Evolutionary conservation across 2,797 vertebrate genomes (phyloP).

Genomic region (Ptychobarbus kaznakovi): DNA sequence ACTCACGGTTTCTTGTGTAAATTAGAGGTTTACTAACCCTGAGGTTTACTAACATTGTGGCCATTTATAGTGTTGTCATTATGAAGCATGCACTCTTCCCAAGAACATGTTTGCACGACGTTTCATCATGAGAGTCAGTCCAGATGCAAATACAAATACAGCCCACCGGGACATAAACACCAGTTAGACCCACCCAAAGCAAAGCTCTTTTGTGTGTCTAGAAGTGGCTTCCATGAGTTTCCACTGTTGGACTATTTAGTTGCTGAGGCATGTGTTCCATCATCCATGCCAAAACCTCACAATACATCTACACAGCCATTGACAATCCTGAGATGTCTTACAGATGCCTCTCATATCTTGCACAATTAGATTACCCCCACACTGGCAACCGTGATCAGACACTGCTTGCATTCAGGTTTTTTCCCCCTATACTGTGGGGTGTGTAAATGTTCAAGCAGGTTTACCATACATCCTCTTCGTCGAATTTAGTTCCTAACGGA

Average conservation of each 20-base stretch:
- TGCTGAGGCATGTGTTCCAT: conserved; percentile 16
- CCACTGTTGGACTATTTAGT: conserved; percentile 4
- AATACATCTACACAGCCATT: conserved; percentile 41
- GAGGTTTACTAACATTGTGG: background rate
- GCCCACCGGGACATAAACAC: background rate
- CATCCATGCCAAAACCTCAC: conserved; percentile 34
- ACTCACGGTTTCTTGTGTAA: background rate
- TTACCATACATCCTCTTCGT: background rate
- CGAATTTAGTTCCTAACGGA: background rate
- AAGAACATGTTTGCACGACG: background rate
- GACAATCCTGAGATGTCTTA: background rate
- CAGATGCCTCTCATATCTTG: conserved; percentile 37
- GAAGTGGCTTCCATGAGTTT: conserved; percentile 10
- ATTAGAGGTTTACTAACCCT: background rate
- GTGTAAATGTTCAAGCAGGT: background rate
- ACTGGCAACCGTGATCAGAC: conserved; percentile 10
- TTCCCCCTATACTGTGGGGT: background rate
- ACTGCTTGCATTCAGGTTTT: conserved; percentile 16
- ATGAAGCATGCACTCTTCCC: background rate
- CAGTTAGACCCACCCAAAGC: background rate
- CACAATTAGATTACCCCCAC: conserved; percentile 25
- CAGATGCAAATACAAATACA: conserved; percentile 8
- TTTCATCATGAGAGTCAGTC: background rate
- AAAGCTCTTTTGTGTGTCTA: conserved; percentile 7
- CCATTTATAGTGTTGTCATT: background rate